Evolutionary conservation across 1,140 invertebrate genomes (phyloP), one percentile per base, ranked within the genome.

Genomic region (Hylaeus volcanicus): DNA sequence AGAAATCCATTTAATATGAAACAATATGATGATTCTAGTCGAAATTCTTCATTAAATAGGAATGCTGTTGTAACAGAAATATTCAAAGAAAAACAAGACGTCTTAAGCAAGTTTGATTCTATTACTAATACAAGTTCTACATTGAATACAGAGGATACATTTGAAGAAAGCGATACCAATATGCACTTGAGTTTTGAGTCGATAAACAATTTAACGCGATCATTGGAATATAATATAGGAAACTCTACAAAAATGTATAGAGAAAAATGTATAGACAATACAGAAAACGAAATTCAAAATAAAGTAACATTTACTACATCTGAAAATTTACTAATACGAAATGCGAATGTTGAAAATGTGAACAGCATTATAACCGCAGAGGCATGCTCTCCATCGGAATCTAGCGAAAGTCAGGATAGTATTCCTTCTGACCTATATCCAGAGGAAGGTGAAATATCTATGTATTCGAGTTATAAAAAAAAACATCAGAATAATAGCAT

Each of bases 401-500:
- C 53, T 14, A 51, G 45, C 3, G 11, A 77, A 79, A 43, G 14
- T 58, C 55, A 65, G 43, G 45, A 60, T 61, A 72, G 5, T 45
- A 41, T 39, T 11, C 14, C 5, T 61, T 58, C 37, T 48, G 69
- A 85, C 56, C 41, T 56, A 58, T 66, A 87, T 69, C 45, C 26
- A 26, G 45, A 84, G 58, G 69, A 64, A 39, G 66, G 74, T 70
- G 84, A 84, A 39, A 64, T 90, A 15, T 92, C 92, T 8, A 91
- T 90, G 84, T 92, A 91, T 78, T 87, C 91, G 15, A 91, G 81
- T 69, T 92, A 92, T 58, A 92, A 87, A 80, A 88, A 72, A 69
- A 65, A 65, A n/a, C 82, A 90, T 65, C 63, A 71, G 9, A 53
- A 89, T 26, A 93, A 93, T 58, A 92, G 91, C 55, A 93, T 92